Evolutionary conservation across 2,888 invertebrate species (phyloP), one percentile per base, ranked within the genome.

Genomic region (Noctua janthina): DNA sequence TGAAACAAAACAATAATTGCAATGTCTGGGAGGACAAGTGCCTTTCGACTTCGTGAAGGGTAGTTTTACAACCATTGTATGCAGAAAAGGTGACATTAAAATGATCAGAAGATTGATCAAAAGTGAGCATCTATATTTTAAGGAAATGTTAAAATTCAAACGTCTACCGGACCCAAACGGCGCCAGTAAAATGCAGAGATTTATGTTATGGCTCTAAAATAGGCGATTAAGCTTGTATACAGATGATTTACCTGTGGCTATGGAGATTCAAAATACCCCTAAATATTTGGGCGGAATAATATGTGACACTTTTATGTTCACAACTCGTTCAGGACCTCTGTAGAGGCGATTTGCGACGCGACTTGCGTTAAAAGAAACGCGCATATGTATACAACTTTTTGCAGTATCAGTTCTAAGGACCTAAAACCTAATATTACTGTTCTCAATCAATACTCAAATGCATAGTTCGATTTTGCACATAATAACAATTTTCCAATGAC

Each of bases 71-170:
- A 1, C 35, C 35, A 35, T 1, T 35, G 35, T 35, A 35, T 13
- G 35, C 35, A 64, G 8, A 17, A 51, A 29, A 43, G 17, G n/a
- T 43, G 20, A n/a, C 20, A 46, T 54, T 13, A 4, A 39, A 74
- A 62, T 49, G 29, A 39, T 43, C 39, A 78, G 35, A 15, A 43
- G 8, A 59, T 51, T 59, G 35, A 75, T 64, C 20, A 51, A 54
- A 43, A 49, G 15, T 20, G 13, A 51, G 35, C 29, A 29, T 68
- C 23, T 75, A 79, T 72, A 76, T 76, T 66, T 66, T 68, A 39
- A 64, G 54, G 72, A 83, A 81, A 77, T 85, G 77, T 88, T 85
- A 80, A 87, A 84, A 87, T 82, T 88, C 81, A 82, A 79, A 59
- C 79, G 81, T 78, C 79, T 83, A 68, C 75, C 73, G 74, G 39